phyloP scores from a whole-genome alignment of 2,113 vertebrate species.

The Promerops cafer region DNA sequence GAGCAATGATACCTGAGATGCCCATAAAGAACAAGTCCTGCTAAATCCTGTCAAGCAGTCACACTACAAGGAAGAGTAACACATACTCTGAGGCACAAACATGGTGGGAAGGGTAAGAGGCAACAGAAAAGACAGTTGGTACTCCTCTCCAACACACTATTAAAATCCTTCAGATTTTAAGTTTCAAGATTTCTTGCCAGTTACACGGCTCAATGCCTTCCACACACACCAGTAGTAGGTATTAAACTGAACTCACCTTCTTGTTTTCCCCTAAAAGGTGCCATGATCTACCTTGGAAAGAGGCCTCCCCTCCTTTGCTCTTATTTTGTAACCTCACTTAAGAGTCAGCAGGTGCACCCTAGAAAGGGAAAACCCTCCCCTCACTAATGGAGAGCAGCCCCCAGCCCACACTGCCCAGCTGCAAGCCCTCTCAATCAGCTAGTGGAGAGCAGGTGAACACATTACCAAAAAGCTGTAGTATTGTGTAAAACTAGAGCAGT shows the following conservation, averaged over 20 bases:
- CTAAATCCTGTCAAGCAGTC: not conserved
- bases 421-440: not conserved
- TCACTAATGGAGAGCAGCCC: not conserved
- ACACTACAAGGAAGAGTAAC: not conserved
- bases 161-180: not conserved
- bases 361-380: not conserved
- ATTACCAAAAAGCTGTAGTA: not conserved
- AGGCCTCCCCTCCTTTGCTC: not conserved
- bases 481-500: not conserved
- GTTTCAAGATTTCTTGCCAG: not conserved
- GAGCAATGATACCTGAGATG: fast-evolving
- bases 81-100: not conserved
- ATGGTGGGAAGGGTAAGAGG: not conserved
- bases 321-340: not conserved
- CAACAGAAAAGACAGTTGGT: not conserved
- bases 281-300: not conserved
- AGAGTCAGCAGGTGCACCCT: not conserved
- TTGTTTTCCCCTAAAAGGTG: not conserved
- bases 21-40: not conserved
- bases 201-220: not conserved
- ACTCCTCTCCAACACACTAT: not conserved
- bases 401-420: not conserved
- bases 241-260: not conserved
- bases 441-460: fast-evolving
- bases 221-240: not conserved